A percentile compares a stretch with the other conserved stretches of the same genome.
Evolutionary conservation across 2,888 invertebrate genomes (phyloP).

Genomic region (Lochmaea capreae): DNA sequence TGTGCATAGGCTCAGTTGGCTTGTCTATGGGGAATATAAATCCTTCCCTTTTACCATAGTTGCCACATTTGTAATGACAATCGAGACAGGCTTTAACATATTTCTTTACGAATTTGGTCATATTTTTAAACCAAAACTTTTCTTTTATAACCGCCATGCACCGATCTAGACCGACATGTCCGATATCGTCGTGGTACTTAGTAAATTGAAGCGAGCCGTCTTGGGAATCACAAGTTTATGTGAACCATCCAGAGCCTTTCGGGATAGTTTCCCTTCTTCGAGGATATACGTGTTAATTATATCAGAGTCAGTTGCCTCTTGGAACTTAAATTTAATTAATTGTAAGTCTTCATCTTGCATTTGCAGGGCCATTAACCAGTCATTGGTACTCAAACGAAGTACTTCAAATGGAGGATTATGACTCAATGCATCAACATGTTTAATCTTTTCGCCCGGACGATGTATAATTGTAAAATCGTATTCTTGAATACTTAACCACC

Average conservation of each 20-base stretch:
- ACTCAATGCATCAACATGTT: background rate
- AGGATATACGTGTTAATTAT: background rate
- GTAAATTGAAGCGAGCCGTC: constrained; percentile 1
- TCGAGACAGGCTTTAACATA: constrained; percentile 47
- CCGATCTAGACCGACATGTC: constrained; percentile 49
- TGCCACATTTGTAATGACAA: background rate
- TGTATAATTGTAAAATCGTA: background rate
- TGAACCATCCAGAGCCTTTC: background rate
- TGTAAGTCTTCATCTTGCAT: constrained; percentile 12
- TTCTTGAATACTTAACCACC: constrained; percentile 16
- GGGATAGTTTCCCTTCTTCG: background rate
- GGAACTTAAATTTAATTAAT: background rate
- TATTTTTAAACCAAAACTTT: constrained; percentile 38
- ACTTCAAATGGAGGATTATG: background rate
- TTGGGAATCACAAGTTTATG: background rate
- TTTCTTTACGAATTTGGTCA: constrained; percentile 36
- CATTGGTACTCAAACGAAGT: constrained; percentile 37
- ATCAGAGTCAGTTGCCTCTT: background rate
- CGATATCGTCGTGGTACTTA: constrained; percentile 50
- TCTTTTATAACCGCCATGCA: constrained; percentile 24
- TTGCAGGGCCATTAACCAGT: constrained; percentile 50
- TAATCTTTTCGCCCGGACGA: background rate
- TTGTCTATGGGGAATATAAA: background rate
- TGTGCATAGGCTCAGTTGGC: background rate
- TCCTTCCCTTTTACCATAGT: background rate